Evolutionary conservation across 1,140 invertebrate species (phyloP), one percentile per base, ranked within the genome.

Genomic region (Aphelinus certus): DNA sequence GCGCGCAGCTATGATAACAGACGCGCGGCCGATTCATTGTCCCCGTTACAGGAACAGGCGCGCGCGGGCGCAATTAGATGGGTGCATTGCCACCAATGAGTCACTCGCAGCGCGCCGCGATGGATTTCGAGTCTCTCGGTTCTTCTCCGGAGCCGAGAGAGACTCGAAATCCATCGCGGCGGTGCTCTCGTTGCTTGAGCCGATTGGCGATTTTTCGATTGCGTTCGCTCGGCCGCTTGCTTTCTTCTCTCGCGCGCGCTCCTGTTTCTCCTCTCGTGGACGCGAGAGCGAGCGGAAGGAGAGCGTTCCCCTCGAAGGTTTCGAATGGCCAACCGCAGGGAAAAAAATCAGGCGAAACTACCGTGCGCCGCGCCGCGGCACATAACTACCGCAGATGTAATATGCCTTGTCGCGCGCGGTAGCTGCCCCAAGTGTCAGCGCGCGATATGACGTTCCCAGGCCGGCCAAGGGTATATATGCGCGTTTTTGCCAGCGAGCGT

Each of bases 1-100:
- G 51, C 65, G 65, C 9, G 9, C 48, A 53, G 43, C 26, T 56
- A 65, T 51, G 62, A 72, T 72, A 72, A 72, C 43, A 61, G 7
- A 56, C 10, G 55, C 47, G 45, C 45, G 1, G 10, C 60, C 26
- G 3, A 9, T 49, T n/a, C 46, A 69, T 74, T 71, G 67, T 71
- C 62, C 73, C 47, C 73, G 62, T 69, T 63, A 75, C 4, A 62
- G 53, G 49, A 56, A 73, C 55, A 26, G 26, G 26, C 26, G 51
- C 4, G 51, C 51, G 51, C 51, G 4, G 46, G 63, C 26, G 72
- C 65, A 74, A 74, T 74, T 74, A 74, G 58, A 57, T 70, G 51
- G 57, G 46, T 61, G 53, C 73, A 64, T 57, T 61, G 53, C 51
- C 47, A 58, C 6, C 67, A 65, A 65, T 70, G 73, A 75, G 46